A percentile compares a stretch with the other conserved stretches of the same genome.
These are phyloP conservation scores for Micrastur ruficollis DNA, from an alignment of 2,797 vertebrate genomes.

Conservation along the genomic window DNA sequence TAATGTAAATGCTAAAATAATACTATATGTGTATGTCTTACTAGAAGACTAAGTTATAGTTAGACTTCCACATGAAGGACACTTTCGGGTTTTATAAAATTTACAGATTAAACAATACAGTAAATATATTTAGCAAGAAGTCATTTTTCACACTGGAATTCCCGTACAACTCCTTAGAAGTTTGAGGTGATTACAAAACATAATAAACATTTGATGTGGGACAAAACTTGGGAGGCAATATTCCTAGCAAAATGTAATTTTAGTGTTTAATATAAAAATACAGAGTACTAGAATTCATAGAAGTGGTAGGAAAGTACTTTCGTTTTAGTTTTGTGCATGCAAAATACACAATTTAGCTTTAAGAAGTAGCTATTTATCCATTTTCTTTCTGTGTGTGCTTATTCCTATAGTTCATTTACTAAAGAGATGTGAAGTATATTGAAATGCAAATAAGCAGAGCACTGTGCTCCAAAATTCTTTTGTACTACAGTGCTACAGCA, in stretches of 20 bases:
- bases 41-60: neutral
- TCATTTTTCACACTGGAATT: neutral
- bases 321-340: neutral
- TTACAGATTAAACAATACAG: neutral
- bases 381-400: neutral
- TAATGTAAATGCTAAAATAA: neutral
- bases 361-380: neutral
- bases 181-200: neutral
- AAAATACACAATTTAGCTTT: neutral
- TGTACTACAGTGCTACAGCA: neutral
- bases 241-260: neutral
- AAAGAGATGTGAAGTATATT: conserved; percentile 8
- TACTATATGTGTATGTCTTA: neutral
- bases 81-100: neutral
- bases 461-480: conserved; percentile 25
- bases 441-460: conserved; percentile 50
- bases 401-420: neutral
- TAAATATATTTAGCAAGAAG: neutral
- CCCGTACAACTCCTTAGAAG: neutral
- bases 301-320: neutral
- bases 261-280: neutral
- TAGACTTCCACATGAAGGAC: neutral
- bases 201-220: neutral
- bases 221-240: neutral
- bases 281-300: neutral